Evolutionary conservation across 1,140 invertebrate species (phyloP).

Genomic region (Archivesica marissinica): DNA sequence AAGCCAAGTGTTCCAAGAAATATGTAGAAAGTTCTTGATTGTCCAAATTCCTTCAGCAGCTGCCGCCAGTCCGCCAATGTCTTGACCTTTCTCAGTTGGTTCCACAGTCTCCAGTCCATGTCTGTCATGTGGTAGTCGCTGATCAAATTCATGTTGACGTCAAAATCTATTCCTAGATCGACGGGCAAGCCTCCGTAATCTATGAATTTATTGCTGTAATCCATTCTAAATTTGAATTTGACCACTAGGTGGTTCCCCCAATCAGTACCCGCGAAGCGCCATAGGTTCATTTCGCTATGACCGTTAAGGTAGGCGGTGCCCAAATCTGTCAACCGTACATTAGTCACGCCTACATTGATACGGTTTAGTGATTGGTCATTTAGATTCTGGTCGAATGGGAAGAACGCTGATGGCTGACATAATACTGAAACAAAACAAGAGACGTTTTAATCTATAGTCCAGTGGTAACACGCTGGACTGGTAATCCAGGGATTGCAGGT

Average conservation of each 20-base stretch:
- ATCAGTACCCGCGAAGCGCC: constrained; percentile 62
- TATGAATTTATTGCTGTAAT: constrained; percentile 34
- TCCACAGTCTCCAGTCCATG: constrained; percentile 53
- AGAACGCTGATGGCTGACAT: constrained; percentile 64
- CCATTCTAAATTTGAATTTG: constrained; percentile 67
- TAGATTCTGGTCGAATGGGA: constrained; percentile 66
- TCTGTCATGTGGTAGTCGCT: constrained; percentile 54
- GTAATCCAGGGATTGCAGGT: too few relatives aligned
- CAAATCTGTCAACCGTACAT: constrained; percentile 58
- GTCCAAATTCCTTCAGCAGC: constrained; percentile 56
- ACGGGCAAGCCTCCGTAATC: constrained; percentile 35
- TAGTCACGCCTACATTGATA: constrained; percentile 56
- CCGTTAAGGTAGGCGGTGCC: constrained; percentile 70
- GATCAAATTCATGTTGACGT: constrained; percentile 29
- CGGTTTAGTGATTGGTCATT: constrained; percentile 60
- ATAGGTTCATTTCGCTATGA: constrained; percentile 64
- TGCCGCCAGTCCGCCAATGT: constrained; percentile 20
- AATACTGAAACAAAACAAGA: constrained; percentile 49
- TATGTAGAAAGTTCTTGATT: constrained; percentile 51
- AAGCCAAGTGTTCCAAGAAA: constrained; percentile 50
- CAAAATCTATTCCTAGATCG: constrained; percentile 26
- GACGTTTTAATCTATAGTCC: neutral
- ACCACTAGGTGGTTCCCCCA: constrained; percentile 66
- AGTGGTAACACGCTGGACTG: too few relatives aligned
- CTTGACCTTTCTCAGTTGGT: neutral